Conservation (phyloP, 2,797 vertebrate species). For the Allobates femoralis region DNA sequence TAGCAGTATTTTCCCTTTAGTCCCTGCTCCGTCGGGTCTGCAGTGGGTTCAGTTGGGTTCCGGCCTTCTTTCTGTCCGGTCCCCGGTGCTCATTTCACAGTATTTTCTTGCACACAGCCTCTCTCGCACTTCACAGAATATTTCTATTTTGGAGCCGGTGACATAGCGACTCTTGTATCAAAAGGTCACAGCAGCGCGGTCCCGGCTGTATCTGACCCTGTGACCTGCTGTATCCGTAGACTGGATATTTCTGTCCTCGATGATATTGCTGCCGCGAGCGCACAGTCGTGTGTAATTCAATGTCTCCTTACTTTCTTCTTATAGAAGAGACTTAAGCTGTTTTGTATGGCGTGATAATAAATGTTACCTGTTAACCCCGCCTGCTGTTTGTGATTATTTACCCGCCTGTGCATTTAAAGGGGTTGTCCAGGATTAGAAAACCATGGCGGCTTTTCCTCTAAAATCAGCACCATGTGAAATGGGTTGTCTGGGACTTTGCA, state of each 20-base stretch:
- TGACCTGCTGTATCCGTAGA: constrained; percentile 77
- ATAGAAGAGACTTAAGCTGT: constrained; percentile 82
- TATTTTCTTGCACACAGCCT: not conserved
- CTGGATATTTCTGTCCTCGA: constrained; percentile 75
- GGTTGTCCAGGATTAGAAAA: not conserved
- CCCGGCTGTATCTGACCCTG: constrained; percentile 69
- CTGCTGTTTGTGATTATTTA: constrained; percentile 39
- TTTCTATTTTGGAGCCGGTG: not conserved
- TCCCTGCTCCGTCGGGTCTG: too few relatives aligned
- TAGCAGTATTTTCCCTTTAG: too few relatives aligned
- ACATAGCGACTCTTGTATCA: not conserved
- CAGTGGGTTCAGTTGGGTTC: not conserved
- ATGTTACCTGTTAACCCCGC: constrained; percentile 80
- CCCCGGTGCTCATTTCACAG: not conserved
- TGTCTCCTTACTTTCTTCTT: constrained; percentile 84
- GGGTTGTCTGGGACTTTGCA: too few relatives aligned
- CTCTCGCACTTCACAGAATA: not conserved
- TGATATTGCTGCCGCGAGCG: constrained; percentile 78
- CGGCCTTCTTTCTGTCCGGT: not conserved
- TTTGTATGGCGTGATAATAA: constrained; percentile 84
- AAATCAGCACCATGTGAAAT: not conserved
- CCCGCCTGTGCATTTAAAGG: constrained; percentile 52
- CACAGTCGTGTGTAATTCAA: constrained; percentile 80
- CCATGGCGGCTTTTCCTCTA: not conserved
- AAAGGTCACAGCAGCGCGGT: not conserved